Conservation (phyloP, 1,140 invertebrate genomes). For the Microplitis demolitor region DNA sequence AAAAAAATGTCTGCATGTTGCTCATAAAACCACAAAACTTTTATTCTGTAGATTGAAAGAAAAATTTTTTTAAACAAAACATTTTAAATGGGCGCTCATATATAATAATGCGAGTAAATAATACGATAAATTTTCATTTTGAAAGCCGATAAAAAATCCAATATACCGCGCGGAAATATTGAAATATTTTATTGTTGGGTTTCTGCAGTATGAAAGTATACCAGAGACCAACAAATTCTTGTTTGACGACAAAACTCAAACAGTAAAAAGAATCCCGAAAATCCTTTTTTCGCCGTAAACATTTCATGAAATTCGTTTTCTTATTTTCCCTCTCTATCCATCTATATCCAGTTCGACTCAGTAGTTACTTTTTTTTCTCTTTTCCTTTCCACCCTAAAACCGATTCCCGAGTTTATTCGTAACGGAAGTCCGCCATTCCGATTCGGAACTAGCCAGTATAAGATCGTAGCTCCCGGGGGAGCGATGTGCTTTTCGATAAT, state of each 20-base stretch:
- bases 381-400: neutral
- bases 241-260: constrained; percentile 7
- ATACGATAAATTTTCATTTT: too few relatives aligned
- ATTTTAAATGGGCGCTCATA: too few relatives aligned
- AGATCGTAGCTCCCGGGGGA: constrained; percentile 22
- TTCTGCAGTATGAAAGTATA: neutral
- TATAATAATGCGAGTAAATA: too few relatives aligned
- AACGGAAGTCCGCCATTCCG: constrained; percentile 15
- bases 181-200: neutral
- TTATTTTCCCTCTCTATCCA: neutral
- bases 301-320: neutral
- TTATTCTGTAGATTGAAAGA: too few relatives aligned
- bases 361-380: neutral
- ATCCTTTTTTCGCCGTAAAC: neutral
- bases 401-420: constrained; percentile 22
- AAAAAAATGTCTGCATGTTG: too few relatives aligned
- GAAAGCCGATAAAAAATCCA: too few relatives aligned
- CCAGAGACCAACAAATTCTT: neutral
- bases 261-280: neutral
- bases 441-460: constrained; percentile 26
- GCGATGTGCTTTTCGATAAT: constrained; percentile 33
- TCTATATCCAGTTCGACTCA: neutral
- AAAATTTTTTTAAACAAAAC: too few relatives aligned
- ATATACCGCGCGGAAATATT: neutral
- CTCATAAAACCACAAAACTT: too few relatives aligned